Conservation (phyloP, 1,140 invertebrate species). For the Riptortus pedestris region DNA sequence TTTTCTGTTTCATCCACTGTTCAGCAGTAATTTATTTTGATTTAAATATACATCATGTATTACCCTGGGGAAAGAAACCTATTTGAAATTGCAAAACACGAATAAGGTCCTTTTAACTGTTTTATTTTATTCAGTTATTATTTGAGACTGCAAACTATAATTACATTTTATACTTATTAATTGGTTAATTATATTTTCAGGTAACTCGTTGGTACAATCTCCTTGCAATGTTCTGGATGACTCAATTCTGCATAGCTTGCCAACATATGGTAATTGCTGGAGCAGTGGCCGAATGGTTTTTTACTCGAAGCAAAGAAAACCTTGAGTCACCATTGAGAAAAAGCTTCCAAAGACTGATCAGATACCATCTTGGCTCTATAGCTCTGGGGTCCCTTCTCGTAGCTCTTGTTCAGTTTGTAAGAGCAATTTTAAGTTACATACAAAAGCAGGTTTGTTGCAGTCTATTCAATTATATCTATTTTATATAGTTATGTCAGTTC, state of each 20-base stretch:
- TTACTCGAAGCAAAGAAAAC: conserved; percentile 55
- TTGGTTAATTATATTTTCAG: conserved; percentile 36
- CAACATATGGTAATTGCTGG: conserved; percentile 67
- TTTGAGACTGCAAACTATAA: too few species aligned
- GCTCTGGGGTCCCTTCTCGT: conserved; percentile 67
- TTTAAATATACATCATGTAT: too few species aligned
- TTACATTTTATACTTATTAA: too few species aligned
- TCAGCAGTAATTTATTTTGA: too few species aligned
- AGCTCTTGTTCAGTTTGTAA: conserved; percentile 54
- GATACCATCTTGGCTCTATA: conserved; percentile 65
- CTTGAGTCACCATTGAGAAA: conserved; percentile 47
- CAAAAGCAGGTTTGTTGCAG: conserved; percentile 32
- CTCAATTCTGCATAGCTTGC: conserved; percentile 62
- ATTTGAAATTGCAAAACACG: too few species aligned
- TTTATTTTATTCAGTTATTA: too few species aligned
- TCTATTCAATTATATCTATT: too few species aligned
- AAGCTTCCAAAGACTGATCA: conserved; percentile 46
- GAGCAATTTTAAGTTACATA: conserved; percentile 42
- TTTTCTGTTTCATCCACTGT: too few species aligned
- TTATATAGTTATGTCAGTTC: too few species aligned
- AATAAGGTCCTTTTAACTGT: too few species aligned
- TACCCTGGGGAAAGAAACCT: too few species aligned
- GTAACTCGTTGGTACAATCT: conserved; percentile 55
- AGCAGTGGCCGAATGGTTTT: conserved; percentile 66
- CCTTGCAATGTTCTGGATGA: conserved; percentile 59